These are phyloP conservation scores for Lymantria dispar DNA, from an alignment of 2,888 invertebrate species.

Conservation along the genomic window DNA sequence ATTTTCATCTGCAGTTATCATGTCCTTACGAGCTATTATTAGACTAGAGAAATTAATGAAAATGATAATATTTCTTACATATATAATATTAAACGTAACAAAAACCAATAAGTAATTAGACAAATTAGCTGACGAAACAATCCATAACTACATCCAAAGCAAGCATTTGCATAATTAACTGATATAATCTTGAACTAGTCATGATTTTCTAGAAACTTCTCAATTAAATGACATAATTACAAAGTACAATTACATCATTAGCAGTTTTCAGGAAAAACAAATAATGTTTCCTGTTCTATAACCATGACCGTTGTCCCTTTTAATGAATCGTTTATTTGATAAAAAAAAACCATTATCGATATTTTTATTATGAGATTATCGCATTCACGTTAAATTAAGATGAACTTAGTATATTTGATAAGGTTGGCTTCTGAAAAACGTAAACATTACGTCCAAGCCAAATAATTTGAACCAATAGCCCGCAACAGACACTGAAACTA, in stretches of 20 bases:
- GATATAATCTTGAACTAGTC: not conserved
- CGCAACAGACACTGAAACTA: not conserved
- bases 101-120: not conserved
- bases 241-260: slow-evolving; percentile 3
- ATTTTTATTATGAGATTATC: not conserved
- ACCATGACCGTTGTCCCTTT: slow-evolving; percentile 15
- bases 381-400: not conserved
- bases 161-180: not conserved
- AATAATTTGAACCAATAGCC: not conserved
- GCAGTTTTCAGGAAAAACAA: slow-evolving; percentile 24
- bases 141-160: not conserved
- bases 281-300: slow-evolving; percentile 13
- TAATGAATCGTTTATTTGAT: not conserved
- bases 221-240: not conserved
- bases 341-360: not conserved
- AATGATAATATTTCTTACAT: not conserved
- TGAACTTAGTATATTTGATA: not conserved
- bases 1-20: too few relatives aligned
- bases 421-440: not conserved
- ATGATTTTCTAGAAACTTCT: not conserved
- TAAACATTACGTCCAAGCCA: not conserved
- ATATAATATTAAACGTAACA: not conserved
- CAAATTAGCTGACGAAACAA: not conserved
- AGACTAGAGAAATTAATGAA: not conserved
- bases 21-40: not conserved